Evolutionary conservation across 2,888 invertebrate genomes (phyloP).

Genomic region (Trachelus troglodyta): DNA sequence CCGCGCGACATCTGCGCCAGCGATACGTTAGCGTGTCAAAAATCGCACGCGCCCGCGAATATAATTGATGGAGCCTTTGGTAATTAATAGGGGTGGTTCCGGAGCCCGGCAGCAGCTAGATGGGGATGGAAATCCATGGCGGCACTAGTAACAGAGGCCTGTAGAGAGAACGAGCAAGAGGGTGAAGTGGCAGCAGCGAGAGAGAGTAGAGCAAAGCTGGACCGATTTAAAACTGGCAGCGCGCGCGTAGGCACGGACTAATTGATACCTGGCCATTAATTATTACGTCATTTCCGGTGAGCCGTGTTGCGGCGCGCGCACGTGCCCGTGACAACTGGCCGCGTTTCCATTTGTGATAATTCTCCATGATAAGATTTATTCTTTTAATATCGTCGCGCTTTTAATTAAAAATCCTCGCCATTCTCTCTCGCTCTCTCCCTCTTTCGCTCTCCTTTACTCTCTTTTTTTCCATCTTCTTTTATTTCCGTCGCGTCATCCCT

Average conservation of each 20-base stretch:
- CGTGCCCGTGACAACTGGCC: conserved; percentile 56
- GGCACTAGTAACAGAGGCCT: conserved; percentile 1
- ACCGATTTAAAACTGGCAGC: conserved; percentile 31
- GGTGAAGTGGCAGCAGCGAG: conserved; percentile 12
- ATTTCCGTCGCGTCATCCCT: neutral
- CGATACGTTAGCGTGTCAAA: conserved; percentile 65
- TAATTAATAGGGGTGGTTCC: conserved; percentile 59
- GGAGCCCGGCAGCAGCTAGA: conserved; percentile 19
- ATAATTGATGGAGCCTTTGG: conserved; percentile 63
- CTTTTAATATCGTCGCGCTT: conserved; percentile 39
- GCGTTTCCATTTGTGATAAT: conserved; percentile 28
- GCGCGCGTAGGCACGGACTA: conserved; percentile 50
- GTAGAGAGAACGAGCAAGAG: conserved; percentile 13
- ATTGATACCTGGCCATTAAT: conserved; percentile 65
- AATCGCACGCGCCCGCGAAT: conserved; percentile 50
- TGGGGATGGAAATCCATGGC: conserved; percentile 13
- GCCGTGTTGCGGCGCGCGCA: conserved; percentile 55
- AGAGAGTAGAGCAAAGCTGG: conserved; percentile 8
- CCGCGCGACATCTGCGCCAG: conserved; percentile 60
- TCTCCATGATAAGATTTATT: conserved; percentile 40
- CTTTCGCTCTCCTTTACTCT: neutral
- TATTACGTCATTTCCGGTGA: conserved; percentile 64
- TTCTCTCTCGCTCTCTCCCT: conserved; percentile 11
- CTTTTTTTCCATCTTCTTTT: neutral
- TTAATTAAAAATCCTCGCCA: conserved; percentile 31